These are phyloP conservation scores for Agrochola lota DNA, from an alignment of 2,888 invertebrate genomes.

Conservation along the genomic window DNA sequence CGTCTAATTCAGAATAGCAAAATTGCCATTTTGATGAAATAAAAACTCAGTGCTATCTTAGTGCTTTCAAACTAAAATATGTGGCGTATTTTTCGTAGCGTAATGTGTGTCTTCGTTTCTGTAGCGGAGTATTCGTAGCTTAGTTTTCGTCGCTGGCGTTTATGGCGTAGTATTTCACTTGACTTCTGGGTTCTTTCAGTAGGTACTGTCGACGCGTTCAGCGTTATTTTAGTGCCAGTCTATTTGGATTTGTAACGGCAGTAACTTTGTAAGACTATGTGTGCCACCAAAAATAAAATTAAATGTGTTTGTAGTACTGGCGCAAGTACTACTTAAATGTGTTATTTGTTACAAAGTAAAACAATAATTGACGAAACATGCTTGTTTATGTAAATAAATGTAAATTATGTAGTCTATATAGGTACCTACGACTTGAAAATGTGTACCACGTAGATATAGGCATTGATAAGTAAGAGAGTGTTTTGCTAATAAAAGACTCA, in stretches of 20 bases:
- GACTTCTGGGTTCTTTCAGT: neutral
- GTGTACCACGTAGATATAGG: neutral
- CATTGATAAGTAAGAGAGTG: neutral
- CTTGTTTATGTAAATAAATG: constrained; percentile 22
- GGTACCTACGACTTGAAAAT: neutral
- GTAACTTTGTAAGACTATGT: neutral
- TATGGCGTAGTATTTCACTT: neutral
- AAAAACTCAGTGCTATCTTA: too few species aligned
- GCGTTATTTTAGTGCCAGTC: neutral
- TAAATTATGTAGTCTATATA: neutral
- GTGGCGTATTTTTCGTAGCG: neutral
- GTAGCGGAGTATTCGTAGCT: neutral
- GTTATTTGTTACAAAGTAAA: constrained; percentile 19
- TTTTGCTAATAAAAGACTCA: neutral
- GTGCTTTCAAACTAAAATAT: too few species aligned
- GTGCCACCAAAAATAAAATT: constrained; percentile 7
- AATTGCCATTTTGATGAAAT: too few species aligned
- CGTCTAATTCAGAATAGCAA: too few species aligned
- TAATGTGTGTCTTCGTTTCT: neutral
- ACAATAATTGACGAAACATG: constrained; percentile 23
- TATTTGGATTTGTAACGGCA: neutral
- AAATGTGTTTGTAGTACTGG: neutral
- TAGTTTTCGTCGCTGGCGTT: neutral
- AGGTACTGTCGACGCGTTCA: neutral
- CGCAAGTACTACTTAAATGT: neutral